Evolutionary conservation across 2,888 invertebrate genomes (phyloP).

Genomic region (Lycia hirtaria): DNA sequence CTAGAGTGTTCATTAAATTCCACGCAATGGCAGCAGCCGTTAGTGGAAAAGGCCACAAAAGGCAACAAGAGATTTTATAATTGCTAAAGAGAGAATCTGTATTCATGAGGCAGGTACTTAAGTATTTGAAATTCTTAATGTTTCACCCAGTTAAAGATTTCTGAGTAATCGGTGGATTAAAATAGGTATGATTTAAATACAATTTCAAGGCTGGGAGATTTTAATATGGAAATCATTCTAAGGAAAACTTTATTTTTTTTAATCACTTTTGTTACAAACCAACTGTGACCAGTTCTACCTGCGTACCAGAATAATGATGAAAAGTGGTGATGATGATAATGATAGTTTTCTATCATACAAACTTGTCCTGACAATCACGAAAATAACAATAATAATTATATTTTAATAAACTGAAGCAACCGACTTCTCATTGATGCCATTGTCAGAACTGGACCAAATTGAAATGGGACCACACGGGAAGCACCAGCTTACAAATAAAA

Average conservation of each 20-base stretch:
- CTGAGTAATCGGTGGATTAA: conserved; percentile 4
- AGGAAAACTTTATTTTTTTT: background rate
- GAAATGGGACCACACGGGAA: no score
- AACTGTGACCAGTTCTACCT: no score
- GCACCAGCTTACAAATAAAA: no score
- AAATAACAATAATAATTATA: no score
- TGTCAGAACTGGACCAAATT: no score
- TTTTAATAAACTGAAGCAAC: no score
- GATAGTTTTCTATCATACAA: no score
- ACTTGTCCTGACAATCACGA: no score
- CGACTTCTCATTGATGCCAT: no score
- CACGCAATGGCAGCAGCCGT: conserved; percentile 32
- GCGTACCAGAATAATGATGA: no score
- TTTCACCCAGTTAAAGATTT: conserved; percentile 14
- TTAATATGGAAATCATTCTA: background rate
- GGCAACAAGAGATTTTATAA: conserved; percentile 33
- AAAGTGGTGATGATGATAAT: no score
- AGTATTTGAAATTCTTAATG: conserved; percentile 25
- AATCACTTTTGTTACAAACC: no score
- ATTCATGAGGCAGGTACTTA: conserved; percentile 32
- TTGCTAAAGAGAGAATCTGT: conserved; percentile 33
- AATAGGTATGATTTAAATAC: conserved; percentile 1
- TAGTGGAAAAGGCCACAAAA: conserved; percentile 21
- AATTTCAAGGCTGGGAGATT: background rate
- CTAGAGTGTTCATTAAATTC: conserved; percentile 38